A percentile compares a stretch with the other conserved stretches of the same genome.
Conservation (phyloP, 53 echinoderm and acorn worm genomes). For the Echinometra lucunter region DNA sequence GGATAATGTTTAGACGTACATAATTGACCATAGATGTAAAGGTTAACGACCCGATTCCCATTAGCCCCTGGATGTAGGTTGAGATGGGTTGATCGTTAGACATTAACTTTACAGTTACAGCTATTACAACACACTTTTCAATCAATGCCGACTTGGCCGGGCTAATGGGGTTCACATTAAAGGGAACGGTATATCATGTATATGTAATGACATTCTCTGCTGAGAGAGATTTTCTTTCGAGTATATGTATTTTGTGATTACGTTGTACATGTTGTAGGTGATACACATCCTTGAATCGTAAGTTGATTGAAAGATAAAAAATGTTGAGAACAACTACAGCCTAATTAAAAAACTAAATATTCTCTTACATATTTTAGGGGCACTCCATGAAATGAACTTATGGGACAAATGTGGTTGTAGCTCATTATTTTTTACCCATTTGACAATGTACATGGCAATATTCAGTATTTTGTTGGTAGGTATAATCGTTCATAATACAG, state of each 20-base stretch:
- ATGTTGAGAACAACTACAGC: too few relatives aligned
- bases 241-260: too few relatives aligned
- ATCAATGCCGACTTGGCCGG: too few relatives aligned
- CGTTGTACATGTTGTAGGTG: too few relatives aligned
- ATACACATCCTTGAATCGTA: too few relatives aligned
- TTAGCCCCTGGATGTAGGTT: not conserved
- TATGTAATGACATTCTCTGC: too few relatives aligned
- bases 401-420: too few relatives aligned
- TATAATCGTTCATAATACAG: not conserved
- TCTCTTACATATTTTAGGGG: too few relatives aligned
- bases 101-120: slow-evolving; percentile 40
- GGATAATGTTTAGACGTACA: not conserved
- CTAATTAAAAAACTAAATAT: too few relatives aligned
- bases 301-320: too few relatives aligned
- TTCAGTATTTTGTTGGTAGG: not conserved
- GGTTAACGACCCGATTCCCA: slow-evolving; percentile 13
- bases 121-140: slow-evolving; percentile 47
- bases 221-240: not conserved
- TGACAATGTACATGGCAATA: not conserved
- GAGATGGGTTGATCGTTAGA: not conserved
- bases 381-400: too few relatives aligned
- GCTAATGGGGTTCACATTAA: slow-evolving; percentile 37
- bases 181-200: not conserved
- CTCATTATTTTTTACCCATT: too few relatives aligned
- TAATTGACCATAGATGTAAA: not conserved